Evolutionary conservation across 2,797 vertebrate species (phyloP).

Genomic region (Cirrhinus mrigala): DNA sequence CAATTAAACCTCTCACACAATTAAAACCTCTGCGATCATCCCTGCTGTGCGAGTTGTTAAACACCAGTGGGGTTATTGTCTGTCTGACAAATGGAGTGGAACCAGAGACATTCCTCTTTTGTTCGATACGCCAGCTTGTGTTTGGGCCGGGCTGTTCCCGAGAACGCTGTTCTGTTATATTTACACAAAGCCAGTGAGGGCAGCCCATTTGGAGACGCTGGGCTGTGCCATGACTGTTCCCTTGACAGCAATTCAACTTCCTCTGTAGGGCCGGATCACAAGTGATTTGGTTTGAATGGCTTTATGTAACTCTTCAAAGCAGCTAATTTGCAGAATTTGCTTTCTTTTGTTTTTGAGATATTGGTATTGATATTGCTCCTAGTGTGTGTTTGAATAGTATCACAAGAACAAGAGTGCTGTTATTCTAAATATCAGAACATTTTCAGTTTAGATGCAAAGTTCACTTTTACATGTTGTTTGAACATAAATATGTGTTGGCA

Average conservation of each 20-base stretch:
- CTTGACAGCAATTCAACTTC: conserved; percentile 27
- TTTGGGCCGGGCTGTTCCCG: conserved; percentile 46
- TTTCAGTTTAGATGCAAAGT: too few relatives aligned
- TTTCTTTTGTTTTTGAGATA: not conserved
- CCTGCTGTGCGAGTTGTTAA: conserved; percentile 89
- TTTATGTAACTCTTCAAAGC: conserved; percentile 27
- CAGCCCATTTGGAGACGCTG: conserved; percentile 34
- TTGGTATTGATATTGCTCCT: not conserved
- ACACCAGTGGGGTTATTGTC: conserved; percentile 93
- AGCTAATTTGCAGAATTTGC: conserved; percentile 14
- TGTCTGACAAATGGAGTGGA: conserved; percentile 87
- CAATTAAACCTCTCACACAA: conserved; percentile 87
- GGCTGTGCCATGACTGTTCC: conserved; percentile 34
- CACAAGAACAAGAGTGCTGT: too few relatives aligned
- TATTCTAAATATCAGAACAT: too few relatives aligned
- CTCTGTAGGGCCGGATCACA: conserved; percentile 23
- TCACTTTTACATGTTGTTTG: too few relatives aligned
- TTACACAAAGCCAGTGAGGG: not conserved
- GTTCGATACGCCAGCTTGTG: conserved; percentile 71
- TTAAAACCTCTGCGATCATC: conserved; percentile 88
- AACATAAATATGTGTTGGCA: too few relatives aligned
- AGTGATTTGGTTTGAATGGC: conserved; percentile 50
- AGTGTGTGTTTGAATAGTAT: too few relatives aligned
- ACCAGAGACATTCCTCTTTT: conserved; percentile 78
- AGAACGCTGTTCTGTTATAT: conserved; percentile 56